Conservation (phyloP, 2,797 vertebrate genomes). For the Xyrichtys novacula region DNA sequence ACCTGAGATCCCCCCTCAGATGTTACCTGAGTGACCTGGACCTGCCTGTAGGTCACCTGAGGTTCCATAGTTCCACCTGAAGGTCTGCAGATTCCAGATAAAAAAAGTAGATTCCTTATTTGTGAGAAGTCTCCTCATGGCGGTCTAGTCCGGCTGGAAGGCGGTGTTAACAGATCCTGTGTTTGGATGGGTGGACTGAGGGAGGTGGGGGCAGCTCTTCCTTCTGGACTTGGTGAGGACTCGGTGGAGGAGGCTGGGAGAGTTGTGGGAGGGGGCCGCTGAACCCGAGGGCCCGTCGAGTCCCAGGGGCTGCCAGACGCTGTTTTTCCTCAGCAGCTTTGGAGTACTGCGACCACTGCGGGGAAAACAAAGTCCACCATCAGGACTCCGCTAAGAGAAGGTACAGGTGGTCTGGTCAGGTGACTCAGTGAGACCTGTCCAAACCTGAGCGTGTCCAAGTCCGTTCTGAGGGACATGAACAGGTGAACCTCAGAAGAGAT, state of each 20-base stretch:
- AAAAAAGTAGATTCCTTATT: no score
- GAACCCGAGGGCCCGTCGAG: rapidly evolving
- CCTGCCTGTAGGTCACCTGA: not conserved
- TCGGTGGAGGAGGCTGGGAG: conserved; percentile 86
- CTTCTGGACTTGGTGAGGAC: conserved; percentile 89
- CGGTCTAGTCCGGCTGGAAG: conserved; percentile 48
- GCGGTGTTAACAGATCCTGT: conserved; percentile 26
- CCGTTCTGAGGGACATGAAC: no score
- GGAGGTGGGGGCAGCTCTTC: conserved; percentile 86
- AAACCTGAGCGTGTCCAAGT: no score
- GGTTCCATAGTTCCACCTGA: not conserved
- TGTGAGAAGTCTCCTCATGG: not conserved
- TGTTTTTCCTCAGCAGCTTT: conserved; percentile 40
- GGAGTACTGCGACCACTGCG: conserved; percentile 41
- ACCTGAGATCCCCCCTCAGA: no score
- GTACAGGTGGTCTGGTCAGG: no score
- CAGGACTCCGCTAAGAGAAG: no score
- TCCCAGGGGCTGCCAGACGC: not conserved
- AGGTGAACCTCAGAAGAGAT: no score
- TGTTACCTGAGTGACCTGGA: not conserved
- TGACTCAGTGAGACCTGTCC: no score
- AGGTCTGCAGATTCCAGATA: not conserved
- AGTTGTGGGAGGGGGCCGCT: not conserved
- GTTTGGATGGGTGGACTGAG: conserved; percentile 30
- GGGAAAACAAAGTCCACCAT: not conserved